A percentile compares a stretch with the other conserved stretches of the same genome.
These are phyloP conservation scores for Drosophila subobscura DNA, from an alignment of 1,140 invertebrate genomes.

Conservation along the genomic window DNA sequence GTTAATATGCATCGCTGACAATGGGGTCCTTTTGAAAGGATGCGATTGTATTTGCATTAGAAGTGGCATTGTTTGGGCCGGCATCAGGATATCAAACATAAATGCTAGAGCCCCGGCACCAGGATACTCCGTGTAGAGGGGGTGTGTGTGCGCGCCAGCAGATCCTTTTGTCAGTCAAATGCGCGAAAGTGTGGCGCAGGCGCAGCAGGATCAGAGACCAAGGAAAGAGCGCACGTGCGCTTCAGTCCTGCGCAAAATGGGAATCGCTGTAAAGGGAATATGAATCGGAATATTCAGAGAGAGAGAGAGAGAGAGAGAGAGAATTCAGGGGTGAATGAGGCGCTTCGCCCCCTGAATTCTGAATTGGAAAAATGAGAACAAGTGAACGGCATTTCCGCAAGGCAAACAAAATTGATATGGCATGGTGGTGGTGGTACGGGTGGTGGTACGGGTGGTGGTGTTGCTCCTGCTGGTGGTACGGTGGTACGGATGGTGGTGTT, in stretches of 20 bases:
- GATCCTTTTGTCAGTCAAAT: slow-evolving; percentile 64
- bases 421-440: slow-evolving; percentile 47
- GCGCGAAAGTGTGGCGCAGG: slow-evolving; percentile 77
- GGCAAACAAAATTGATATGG: slow-evolving; percentile 62
- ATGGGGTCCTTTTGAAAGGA: slow-evolving; percentile 70
- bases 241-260: slow-evolving; percentile 41
- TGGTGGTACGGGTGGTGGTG: slow-evolving; percentile 31
- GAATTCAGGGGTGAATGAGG: slow-evolving; percentile 33
- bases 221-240: slow-evolving; percentile 61
- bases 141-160: slow-evolving; percentile 63
- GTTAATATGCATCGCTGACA: slow-evolving; percentile 66
- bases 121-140: slow-evolving; percentile 52
- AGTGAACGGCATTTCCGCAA: slow-evolving; percentile 76
- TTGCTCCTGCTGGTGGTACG: slow-evolving; percentile 25
- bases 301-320: no score
- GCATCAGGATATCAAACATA: slow-evolving; percentile 66
- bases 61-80: slow-evolving; percentile 71
- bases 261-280: slow-evolving; percentile 1
- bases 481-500: slow-evolving; percentile 24
- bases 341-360: slow-evolving; percentile 31
- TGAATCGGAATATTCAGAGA: no score
- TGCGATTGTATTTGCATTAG: slow-evolving; percentile 81
- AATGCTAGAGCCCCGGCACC: neutral
- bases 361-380: slow-evolving; percentile 67
- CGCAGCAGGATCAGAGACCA: slow-evolving; percentile 40